Percentiles rank a stretch among this genome's conserved stretches.
Evolutionary conservation across 2,113 vertebrate species (phyloP).

Genomic region (Piprites chloris): DNA sequence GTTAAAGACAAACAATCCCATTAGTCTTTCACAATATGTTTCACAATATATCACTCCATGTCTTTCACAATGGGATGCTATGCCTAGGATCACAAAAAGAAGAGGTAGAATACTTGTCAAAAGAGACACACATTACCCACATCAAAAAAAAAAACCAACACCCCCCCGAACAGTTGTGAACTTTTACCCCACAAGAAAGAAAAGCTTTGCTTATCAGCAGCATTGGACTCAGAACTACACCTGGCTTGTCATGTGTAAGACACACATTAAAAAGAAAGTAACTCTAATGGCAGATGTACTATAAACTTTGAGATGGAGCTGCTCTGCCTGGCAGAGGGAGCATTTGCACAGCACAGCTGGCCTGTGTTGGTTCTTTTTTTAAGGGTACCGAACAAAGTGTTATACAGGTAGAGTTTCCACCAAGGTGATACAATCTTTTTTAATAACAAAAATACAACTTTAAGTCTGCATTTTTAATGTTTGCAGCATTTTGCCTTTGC

Average conservation of each 20-base stretch:
- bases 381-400: neutral
- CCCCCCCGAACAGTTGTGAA: neutral
- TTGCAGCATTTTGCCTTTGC: neutral
- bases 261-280: neutral
- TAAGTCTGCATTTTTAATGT: neutral
- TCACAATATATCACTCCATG: neutral
- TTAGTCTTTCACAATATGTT: neutral
- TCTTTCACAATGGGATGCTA: neutral
- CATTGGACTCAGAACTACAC: neutral
- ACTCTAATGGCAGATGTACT: neutral
- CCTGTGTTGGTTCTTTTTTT: neutral
- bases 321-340: neutral
- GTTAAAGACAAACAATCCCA: neutral
- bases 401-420: neutral
- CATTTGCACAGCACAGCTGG: neutral
- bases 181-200: neutral
- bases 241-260: neutral
- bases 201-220: neutral
- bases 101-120: neutral
- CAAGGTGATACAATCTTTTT: neutral
- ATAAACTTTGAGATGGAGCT: neutral
- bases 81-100: neutral
- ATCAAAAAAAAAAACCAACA: neutral
- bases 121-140: neutral
- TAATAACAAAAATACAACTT: neutral